These are phyloP conservation scores for Clarias batrachus DNA, from an alignment of 2,113 vertebrate species.

Conservation along the genomic window DNA sequence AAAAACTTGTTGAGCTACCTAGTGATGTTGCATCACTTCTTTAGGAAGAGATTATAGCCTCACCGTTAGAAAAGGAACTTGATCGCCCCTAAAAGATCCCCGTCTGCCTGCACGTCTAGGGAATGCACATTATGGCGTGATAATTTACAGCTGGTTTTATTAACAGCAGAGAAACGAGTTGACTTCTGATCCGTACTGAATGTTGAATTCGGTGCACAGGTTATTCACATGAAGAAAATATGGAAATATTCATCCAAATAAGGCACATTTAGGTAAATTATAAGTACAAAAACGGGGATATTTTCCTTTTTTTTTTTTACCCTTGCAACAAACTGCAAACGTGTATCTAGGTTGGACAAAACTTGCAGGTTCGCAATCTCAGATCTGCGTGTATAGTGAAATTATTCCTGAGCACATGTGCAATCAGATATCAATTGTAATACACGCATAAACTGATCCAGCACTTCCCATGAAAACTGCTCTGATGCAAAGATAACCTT, in stretches of 20 bases:
- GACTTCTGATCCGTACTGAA: neutral
- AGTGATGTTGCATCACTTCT: neutral
- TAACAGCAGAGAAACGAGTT: neutral
- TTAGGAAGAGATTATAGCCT: neutral
- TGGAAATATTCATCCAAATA: conserved; percentile 4
- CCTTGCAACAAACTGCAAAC: neutral
- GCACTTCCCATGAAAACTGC: neutral
- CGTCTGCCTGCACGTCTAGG: neutral
- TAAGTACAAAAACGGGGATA: neutral
- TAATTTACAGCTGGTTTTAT: neutral
- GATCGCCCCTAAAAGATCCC: neutral
- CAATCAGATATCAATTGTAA: neutral
- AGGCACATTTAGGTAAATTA: neutral
- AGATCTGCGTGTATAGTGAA: neutral
- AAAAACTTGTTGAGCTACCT: conserved; percentile 1
- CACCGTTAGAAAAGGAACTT: neutral
- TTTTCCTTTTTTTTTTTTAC: neutral
- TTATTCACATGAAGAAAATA: neutral
- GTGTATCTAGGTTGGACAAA: neutral
- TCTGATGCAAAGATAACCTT: neutral
- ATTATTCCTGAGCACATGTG: neutral
- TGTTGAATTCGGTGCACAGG: neutral
- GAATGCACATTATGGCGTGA: neutral
- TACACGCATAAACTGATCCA: neutral
- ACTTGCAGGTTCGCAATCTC: neutral